Percentiles rank a stretch among this genome's conserved stretches.
These are phyloP conservation scores for Cyanoderma ruficeps DNA, from an alignment of 2,113 vertebrate species.

Conservation along the genomic window DNA sequence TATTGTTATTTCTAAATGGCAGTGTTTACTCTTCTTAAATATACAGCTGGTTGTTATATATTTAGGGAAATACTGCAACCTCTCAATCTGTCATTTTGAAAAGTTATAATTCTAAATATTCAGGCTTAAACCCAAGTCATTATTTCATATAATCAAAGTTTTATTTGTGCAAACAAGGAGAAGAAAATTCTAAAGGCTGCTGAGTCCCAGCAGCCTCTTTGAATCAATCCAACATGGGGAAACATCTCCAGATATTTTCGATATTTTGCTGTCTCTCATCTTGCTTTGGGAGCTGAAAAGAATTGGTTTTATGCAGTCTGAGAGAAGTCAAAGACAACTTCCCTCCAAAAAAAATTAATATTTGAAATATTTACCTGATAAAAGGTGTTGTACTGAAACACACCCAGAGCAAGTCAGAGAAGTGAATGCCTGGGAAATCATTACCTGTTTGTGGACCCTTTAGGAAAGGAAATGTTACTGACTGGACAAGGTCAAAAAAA, in stretches of 20 bases:
- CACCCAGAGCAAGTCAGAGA: accelerated
- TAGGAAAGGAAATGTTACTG: neutral
- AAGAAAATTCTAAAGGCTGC: neutral
- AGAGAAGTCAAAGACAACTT: neutral
- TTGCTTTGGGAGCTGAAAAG: neutral
- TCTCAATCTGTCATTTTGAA: neutral
- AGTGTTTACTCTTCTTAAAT: neutral
- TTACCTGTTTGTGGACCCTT: neutral
- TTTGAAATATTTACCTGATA: neutral
- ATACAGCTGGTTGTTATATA: neutral
- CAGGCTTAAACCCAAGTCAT: neutral
- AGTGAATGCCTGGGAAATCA: neutral
- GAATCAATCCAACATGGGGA: neutral
- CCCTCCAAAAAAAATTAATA: neutral
- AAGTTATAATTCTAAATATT: neutral
- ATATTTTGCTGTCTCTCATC: neutral
- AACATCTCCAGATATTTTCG: neutral
- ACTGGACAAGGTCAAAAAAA: neutral
- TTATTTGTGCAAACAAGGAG: neutral
- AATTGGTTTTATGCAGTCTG: neutral
- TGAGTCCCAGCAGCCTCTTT: neutral
- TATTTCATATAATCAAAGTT: neutral
- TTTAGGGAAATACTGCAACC: neutral
- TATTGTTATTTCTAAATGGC: neutral
- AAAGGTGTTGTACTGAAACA: neutral